Evolutionary conservation across 2,797 vertebrate species (phyloP), one percentile per base, ranked within the genome.

Genomic region (Enteromius mattozi): DNA sequence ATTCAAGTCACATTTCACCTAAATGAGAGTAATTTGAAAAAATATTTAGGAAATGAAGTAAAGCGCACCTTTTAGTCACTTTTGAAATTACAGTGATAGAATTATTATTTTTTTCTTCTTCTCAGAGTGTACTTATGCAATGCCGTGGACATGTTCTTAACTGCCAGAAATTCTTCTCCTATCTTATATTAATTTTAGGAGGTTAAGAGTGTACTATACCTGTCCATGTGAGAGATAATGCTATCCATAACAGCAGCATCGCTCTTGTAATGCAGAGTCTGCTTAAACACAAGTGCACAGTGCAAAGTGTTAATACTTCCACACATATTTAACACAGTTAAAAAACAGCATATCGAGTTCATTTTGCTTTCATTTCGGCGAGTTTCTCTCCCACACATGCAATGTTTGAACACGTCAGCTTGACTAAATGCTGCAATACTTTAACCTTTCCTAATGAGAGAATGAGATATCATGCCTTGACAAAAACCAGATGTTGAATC

Each of bases 241-340:
- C 63, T 35, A 96, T 91, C 94, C 93, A 95, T 45, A 90, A 71
- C 10, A 72, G 17, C 81, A 87, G 86, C 96, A 97, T 96, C 61
- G 83, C 92, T 93, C 51, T 30, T 33, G 63, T 66, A 24, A 56
- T 9, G 6, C 66, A 21, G 80, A 72, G 33, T 84, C 80, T 33
- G 59, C 85, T 40, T 21, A 35, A 27, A 82, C 54, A 86, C 40
- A 56, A 83, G n/a, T 40, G 42, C 7, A 42, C 51, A 77, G 2
- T 54, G 19, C 13, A 21, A 59, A 6, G 21, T 59, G 51, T 77
- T 42, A 77, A 77, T 59, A 59, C 10, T 14, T 54, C 10, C 72
- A 75, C 21, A n/a, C 19, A 37, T n/a, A n/a, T 19, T 51, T 24
- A 40, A 70, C 5, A 68, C 14, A 1, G 16, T 37, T 65, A n/a